Evolutionary conservation across 2,797 vertebrate genomes (phyloP), one percentile per base, ranked within the genome.

Genomic region (Sarcoramphus papa): DNA sequence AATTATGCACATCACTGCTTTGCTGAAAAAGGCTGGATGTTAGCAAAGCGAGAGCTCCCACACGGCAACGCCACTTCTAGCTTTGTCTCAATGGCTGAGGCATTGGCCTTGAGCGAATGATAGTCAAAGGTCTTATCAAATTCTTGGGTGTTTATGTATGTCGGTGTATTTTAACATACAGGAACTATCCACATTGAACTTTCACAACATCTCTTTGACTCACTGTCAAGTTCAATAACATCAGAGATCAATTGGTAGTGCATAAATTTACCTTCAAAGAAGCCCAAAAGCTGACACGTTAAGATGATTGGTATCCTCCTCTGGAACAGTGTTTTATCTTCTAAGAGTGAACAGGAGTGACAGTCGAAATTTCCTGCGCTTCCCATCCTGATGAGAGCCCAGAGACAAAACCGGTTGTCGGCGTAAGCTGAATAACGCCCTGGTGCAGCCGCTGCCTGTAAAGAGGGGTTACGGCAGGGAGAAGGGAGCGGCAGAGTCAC

Each of bases 1-100:
- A 30, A 16, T 18, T 2, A 1, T 6, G 24, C 2, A 4, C 53
- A 3, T 10, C 12, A 0, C 5, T 3, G 80, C 3, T 73, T 3
- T 28, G 37, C 73, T 50, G 82, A 35, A 45, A 6, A 10, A 51
- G 72, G 72, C 45, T 28, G 63, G 19, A 9, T 21, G 28, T 12
- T 18, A 31, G 85, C 93, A 43, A 1, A n/a, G 62, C 33, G 20
- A 4, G 30, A 40, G 45, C 67, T 27, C 51, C 70, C 53, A 16
- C 28, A 0, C 27, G 1, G 4, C 28, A 35, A 19, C 6, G 6
- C 53, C n/a, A 2, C 16, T 3, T 7, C 25, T 0, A 9, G 67
- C 74, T 41, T 7, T 23, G 3, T 22, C 48, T 13, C 35, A 3
- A 0, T 1, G 40, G 40, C 24, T 33, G 35, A 30, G 76, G 54